Base-by-base conservation (phyloP, 2,113 vertebrate genomes). In the Brachyistius frenatus region DNA sequence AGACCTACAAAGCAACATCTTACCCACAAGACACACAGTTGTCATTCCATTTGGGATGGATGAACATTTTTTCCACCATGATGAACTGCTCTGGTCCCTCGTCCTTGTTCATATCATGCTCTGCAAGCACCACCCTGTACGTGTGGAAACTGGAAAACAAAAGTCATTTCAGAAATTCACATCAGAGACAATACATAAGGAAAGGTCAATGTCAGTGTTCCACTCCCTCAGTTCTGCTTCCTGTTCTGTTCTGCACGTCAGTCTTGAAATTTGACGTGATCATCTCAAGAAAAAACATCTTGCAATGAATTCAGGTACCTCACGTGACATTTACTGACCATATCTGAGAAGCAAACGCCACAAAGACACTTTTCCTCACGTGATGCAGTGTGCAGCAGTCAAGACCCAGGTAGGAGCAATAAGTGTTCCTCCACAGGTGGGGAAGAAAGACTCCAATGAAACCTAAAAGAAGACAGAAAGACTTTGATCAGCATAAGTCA, bases 321-420 rank as follows among this genome's bases (percentile, higher is more conserved):
- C 10, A 7, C 7, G 10, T 7, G 7, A 2, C 37, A 8, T 16
- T 49, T 14, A 7, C 10, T 3, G 15, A 55, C 10, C 50, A 8
- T 61, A 0, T 70, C 31, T 66, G 11, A 57, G 13, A 56, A 61
- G 7, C 10, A 65, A 55, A 62, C 53, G 7, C 1, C 15, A 61
- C 2, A 64, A 62, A 44, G 35, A 69, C 10, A 31, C 4, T 13
- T 10, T 14, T 64, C 41, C 79, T 89, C 16, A 88, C 86, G 82
- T 90, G 71, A 93, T 92, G 65, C 91, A 93, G 73, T 93, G 92
- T 16, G 89, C 91, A 33, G 92, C 91, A 32, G 92, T 93, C 78
- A 94, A 36, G 31, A 94, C 88, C 93, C 92, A 93, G 73, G 90
- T 66, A 3, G 88, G 80, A 33, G 90, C 88, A 23, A 93, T 91